Evolutionary conservation across 2,797 vertebrate species (phyloP).

Genomic region (Malacoraja senta): DNA sequence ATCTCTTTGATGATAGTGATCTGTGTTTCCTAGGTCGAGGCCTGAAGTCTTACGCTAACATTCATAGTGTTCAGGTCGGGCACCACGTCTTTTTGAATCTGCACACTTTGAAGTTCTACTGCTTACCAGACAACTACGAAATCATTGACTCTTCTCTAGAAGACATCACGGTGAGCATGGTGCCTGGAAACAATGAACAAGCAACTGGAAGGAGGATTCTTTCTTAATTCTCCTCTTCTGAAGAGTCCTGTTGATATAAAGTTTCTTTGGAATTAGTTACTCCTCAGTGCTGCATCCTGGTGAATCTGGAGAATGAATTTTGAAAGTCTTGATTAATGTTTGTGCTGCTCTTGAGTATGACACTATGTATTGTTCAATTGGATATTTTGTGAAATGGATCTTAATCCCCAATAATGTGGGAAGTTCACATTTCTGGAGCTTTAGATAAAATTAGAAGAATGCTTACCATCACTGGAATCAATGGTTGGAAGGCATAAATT

Average conservation of each 20-base stretch:
- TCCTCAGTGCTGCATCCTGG: background rate
- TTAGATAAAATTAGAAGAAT: background rate
- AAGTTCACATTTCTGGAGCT: background rate
- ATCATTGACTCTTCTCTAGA: conserved; percentile 94
- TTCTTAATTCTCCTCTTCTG: background rate
- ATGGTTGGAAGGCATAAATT: background rate
- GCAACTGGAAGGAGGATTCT: background rate
- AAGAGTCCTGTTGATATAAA: background rate
- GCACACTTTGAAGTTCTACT: conserved; percentile 94
- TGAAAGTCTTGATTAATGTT: background rate
- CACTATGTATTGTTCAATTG: no score
- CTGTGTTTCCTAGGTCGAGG: conserved; percentile 66
- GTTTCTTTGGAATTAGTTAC: background rate
- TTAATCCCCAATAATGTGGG: background rate
- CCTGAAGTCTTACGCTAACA: conserved; percentile 90
- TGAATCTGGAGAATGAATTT: background rate
- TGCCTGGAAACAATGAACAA: background rate
- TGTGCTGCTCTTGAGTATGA: no score
- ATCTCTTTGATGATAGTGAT: background rate
- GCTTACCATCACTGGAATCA: background rate
- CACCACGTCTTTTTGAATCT: conserved; percentile 95
- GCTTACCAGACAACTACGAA: conserved; percentile 94
- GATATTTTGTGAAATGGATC: background rate
- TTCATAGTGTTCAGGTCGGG: conserved; percentile 89
- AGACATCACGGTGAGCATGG: conserved; percentile 78